Evolutionary conservation across 64 coral and sea anemone genomes (phyloP), one percentile per base, ranked within the genome.

Genomic region (Actinia tenebrosa): DNA sequence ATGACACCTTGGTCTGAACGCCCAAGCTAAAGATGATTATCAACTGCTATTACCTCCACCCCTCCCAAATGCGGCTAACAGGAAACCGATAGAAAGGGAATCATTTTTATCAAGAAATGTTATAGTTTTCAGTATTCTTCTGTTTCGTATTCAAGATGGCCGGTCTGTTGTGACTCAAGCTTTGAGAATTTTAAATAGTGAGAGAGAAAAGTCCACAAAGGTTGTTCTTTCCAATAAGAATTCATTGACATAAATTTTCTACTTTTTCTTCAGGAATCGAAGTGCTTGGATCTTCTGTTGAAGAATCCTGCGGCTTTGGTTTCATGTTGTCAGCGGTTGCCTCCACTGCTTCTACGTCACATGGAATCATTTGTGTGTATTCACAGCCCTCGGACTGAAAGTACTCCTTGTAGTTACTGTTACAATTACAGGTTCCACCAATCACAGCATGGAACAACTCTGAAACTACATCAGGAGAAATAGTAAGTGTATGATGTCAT

Each of bases 291-390:
- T 63, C 83, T 55, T 60, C 60, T 8, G 56, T 26, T 30, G 23
- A 58, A 4, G 14, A 19, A 15, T 60, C 53, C n/a, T 60, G 83
- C 4, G 83, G 4, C 83, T 85, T 85, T 9, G 83, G 53, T 58
- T 60, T 64, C 53, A 64, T 85, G 30, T 64, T 60, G 83, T 85
- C 83, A 85, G 83, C 56, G 30, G 83, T 85, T 15, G 83, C 60
- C n/a, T 85, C 83, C 53, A 60, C 83, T 2, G 56, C 83, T 58
- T 64, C 83, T 85, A 64, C 83, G 83, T 85, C 83, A 64, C 83
- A 85, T 13, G 83, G 83, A 42, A 85, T 64, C 83, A 85, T 85
- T 26, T 85, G 83, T 20, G 83, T 85, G 83, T 85, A 85, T 85
- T 85, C 83, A 46, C 83, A 85, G 19, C 60, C 42, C 27, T 85